Evolutionary conservation across 2,113 vertebrate genomes (phyloP), one percentile per base, ranked within the genome.

Genomic region (Fregetta grallaria): DNA sequence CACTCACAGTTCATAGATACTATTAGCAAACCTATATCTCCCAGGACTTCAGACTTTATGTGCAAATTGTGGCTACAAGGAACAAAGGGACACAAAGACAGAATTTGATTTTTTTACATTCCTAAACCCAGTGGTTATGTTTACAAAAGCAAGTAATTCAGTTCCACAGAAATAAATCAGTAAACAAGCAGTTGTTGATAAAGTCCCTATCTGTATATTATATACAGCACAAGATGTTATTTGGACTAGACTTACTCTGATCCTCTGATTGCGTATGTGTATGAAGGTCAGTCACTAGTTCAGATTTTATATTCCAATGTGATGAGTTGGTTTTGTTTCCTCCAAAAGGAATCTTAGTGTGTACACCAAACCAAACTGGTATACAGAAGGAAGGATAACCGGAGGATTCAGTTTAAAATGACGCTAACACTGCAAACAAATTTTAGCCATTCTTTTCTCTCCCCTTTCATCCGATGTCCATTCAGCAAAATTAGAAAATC

Each of bases 191-290:
- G 73, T 13, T 26, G 45, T 13, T 55, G 59, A 26, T 52, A 3
- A 63, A 40, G 49, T 40, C 67, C 53, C 59, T 40, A 27, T 23
- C 55, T 45, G 36, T 17, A 40, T 4, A 7, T 25, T 36, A 13
- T 13, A n/a, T 4, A 21, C 56, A 32, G 25, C 1, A 16, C 12
- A 27, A 36, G 63, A 15, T 22, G 20, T 10, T 68, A 34, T 22
- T 50, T 62, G 42, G 62, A 70, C 34, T 6, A 32, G 32, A 23
- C 23, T 73, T 19, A 34, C 29, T 29, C 50, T 23, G 30, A 55
- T 40, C 13, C 11, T 38, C 40, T 29, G 21, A 47, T 5, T 16
- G 27, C 32, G 7, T 4, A 22, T 0, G 17, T 6, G 30, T 1
- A 14, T 27, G 44, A 79, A 50, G 55, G 55, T n/a, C 50, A 83